Conservation (phyloP, 2,113 vertebrate genomes). For the Campylomormyrus numenius region DNA sequence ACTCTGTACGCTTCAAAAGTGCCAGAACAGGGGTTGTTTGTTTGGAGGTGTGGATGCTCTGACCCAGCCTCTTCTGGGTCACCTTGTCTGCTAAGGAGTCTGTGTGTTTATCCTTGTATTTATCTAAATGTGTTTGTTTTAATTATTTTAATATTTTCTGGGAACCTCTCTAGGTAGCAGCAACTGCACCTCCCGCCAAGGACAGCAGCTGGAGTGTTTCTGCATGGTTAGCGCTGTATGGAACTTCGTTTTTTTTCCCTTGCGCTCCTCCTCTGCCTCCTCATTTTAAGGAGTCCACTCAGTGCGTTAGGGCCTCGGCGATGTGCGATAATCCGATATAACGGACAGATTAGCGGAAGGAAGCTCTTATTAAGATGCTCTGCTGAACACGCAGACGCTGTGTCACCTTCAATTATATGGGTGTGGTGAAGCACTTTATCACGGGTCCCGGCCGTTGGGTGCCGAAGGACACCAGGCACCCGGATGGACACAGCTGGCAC, state of each 20-base stretch:
- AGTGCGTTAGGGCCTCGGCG: conserved; percentile 37
- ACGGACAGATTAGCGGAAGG: conserved; percentile 35
- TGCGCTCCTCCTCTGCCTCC: background rate
- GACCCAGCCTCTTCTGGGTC: conserved; percentile 8
- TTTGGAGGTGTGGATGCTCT: background rate
- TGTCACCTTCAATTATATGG: conserved; percentile 46
- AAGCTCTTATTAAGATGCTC: conserved; percentile 28
- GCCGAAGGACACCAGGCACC: background rate
- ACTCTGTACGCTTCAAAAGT: background rate
- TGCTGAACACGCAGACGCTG: conserved; percentile 30
- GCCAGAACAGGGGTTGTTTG: background rate
- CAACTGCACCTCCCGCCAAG: background rate
- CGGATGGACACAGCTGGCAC: background rate
- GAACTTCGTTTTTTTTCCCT: background rate
- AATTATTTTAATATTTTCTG: background rate
- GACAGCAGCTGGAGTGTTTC: conserved; percentile 46
- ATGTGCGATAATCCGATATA: conserved; percentile 46
- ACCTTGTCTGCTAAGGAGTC: background rate
- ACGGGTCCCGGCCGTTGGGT: background rate
- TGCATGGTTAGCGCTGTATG: conserved; percentile 31
- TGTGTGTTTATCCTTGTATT: background rate
- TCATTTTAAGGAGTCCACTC: conserved; percentile 24
- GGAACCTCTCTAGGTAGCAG: background rate
- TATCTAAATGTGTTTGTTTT: background rate
- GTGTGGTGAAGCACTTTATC: conserved; percentile 27